phyloP scores from a whole-genome alignment of 2,113 vertebrate species.

The Neomonachus schauinslandi region DNA sequence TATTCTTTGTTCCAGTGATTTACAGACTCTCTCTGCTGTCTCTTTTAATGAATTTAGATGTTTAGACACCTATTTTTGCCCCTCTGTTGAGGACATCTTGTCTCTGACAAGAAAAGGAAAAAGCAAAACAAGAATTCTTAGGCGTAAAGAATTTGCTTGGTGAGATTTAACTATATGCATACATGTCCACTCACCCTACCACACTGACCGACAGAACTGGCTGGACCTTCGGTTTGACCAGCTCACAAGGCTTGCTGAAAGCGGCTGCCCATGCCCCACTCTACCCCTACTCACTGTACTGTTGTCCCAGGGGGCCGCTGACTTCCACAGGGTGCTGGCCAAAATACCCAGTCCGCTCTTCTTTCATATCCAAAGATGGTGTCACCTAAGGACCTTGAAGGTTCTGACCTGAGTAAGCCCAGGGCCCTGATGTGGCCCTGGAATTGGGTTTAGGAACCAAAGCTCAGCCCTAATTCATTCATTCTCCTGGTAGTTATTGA shows the following conservation, averaged over 20 bases:
- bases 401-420: not conserved
- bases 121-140: conserved; percentile 51
- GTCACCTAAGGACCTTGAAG: not conserved
- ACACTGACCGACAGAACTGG: not conserved
- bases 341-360: not conserved
- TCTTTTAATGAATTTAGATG: conserved; percentile 69
- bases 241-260: not conserved
- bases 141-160: conserved; percentile 19
- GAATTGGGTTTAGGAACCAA: not conserved
- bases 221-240: not conserved
- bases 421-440: not conserved
- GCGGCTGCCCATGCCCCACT: not conserved
- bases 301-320: not conserved
- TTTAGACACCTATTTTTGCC: conserved; percentile 74
- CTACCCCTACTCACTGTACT: not conserved
- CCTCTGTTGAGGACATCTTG: conserved; percentile 59
- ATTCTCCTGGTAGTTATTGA: not conserved
- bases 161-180: conserved; percentile 40
- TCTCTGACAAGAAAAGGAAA: conserved; percentile 64
- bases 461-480: not conserved
- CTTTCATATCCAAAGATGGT: not conserved
- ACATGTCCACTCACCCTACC: not conserved
- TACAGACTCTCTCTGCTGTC: conserved; percentile 48
- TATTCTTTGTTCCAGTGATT: conserved; percentile 64
- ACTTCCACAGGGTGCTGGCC: not conserved